These are phyloP conservation scores for Diadophis punctatus DNA, from an alignment of 2,113 vertebrate genomes.

Conservation along the genomic window DNA sequence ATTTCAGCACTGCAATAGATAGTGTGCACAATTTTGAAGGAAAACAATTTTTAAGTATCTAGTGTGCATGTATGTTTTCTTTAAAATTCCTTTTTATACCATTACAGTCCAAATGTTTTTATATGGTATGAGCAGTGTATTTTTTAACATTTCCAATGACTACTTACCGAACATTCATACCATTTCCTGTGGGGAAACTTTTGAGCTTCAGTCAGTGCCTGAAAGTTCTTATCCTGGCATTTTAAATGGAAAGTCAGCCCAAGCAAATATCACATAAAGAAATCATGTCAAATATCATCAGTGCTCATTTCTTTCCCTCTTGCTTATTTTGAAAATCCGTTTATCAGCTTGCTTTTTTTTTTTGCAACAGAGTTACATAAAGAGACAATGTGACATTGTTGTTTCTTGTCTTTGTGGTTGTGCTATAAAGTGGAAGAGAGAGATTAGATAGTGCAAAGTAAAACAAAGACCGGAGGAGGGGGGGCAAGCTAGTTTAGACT, in stretches of 20 bases:
- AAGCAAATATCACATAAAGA: slow-evolving; percentile 33
- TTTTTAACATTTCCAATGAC: slow-evolving; percentile 34
- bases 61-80: background rate
- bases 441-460: slow-evolving; percentile 24
- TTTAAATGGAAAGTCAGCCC: slow-evolving; percentile 25
- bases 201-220: slow-evolving; percentile 31
- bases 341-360: slow-evolving; percentile 7
- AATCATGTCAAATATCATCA: slow-evolving; percentile 33
- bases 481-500: background rate
- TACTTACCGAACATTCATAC: slow-evolving; percentile 26
- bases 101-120: slow-evolving; percentile 22
- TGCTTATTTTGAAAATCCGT: slow-evolving; percentile 27
- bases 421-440: slow-evolving; percentile 21
- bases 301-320: slow-evolving; percentile 15
- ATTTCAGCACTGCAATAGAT: background rate
- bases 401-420: background rate
- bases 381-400: slow-evolving; percentile 17
- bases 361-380: background rate
- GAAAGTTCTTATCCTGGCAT: slow-evolving; percentile 19
- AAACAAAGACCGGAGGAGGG: background rate
- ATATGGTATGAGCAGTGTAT: slow-evolving; percentile 8
- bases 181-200: slow-evolving; percentile 30
- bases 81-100: slow-evolving; percentile 5
- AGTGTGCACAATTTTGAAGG: background rate
- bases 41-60: background rate